Conservation (phyloP, 30 jellyfish, hydroid and myxozoan genomes). For the Cassiopea andromeda region DNA sequence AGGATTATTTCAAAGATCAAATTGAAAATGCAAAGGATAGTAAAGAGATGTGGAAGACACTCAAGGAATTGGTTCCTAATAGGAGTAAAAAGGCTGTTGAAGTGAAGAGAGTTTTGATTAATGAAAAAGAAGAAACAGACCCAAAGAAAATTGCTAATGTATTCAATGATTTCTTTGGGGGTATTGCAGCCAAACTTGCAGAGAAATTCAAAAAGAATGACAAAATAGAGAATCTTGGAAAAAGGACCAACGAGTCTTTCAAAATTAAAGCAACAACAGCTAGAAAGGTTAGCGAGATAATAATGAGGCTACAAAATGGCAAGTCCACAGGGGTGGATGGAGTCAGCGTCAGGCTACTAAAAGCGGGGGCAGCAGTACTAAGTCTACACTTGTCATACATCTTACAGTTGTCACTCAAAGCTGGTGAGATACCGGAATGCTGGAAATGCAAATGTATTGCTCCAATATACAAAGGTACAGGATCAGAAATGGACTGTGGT, state of each 20-base stretch:
- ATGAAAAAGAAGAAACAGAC: constrained; percentile 53
- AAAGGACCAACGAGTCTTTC: constrained; percentile 53
- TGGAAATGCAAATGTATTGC: constrained; percentile 54
- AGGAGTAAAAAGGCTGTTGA: constrained; percentile 35
- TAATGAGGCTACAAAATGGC: constrained; percentile 55
- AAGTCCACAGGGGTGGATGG: constrained; percentile 59
- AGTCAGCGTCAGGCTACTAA: constrained; percentile 47
- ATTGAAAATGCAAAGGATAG: constrained; percentile 51
- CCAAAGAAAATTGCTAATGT: constrained; percentile 30
- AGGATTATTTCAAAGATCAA: constrained; percentile 10
- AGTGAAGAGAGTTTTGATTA: constrained; percentile 34
- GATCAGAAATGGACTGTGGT: constrained; percentile 56
- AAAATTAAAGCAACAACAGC: constrained; percentile 48
- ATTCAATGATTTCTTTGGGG: constrained; percentile 52
- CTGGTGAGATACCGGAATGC: constrained; percentile 46
- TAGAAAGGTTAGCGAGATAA: constrained; percentile 37
- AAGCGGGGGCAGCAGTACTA: constrained; percentile 58
- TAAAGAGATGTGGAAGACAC: constrained; percentile 34
- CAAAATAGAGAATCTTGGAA: constrained; percentile 43
- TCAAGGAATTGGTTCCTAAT: constrained; percentile 29
- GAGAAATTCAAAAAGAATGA: constrained; percentile 33
- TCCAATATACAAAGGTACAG: constrained; percentile 56
- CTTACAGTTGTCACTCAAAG: constrained; percentile 15
- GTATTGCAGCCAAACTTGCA: constrained; percentile 62
- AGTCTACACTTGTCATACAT: constrained; percentile 44